Percentiles rank a stretch among this genome's conserved stretches.
Conservation (phyloP, 2,113 vertebrate species). For the Oncorhynchus gorbuscha region DNA sequence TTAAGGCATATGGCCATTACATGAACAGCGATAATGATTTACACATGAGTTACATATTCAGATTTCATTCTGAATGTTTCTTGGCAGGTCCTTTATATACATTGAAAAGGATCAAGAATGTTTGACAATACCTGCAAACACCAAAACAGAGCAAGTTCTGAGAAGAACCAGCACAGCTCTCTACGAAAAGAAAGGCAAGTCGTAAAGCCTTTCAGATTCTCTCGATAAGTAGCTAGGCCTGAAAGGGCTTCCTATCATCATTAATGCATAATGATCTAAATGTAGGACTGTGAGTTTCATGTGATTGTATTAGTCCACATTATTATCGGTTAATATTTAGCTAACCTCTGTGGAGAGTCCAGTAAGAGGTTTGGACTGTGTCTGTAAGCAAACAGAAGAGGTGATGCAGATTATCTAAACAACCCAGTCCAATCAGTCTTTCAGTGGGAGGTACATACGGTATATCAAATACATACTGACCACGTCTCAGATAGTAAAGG, state of each 20-base stretch:
- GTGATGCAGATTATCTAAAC: constrained; percentile 8
- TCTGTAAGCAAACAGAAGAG: constrained; percentile 1
- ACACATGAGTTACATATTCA: too few species aligned
- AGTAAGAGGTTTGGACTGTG: neutral
- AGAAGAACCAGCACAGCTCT: constrained; percentile 57
- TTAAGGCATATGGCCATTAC: neutral
- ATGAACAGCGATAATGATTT: too few species aligned
- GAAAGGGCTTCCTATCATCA: too few species aligned
- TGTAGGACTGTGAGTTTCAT: too few species aligned
- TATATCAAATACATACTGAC: too few species aligned
- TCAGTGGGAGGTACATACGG: too few species aligned
- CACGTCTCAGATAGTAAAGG: too few species aligned
- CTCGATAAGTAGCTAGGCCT: neutral
- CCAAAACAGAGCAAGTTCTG: constrained; percentile 61
- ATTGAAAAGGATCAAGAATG: constrained; percentile 75
- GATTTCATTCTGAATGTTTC: constrained; percentile 5
- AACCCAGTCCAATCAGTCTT: too few species aligned
- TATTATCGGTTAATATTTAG: neutral
- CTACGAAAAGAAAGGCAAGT: constrained; percentile 70
- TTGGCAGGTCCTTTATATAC: constrained; percentile 69
- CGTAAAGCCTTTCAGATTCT: neutral
- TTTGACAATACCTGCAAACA: constrained; percentile 63
- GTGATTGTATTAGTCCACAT: too few species aligned
- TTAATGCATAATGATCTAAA: too few species aligned
- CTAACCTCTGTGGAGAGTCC: neutral